phyloP scores from a whole-genome alignment of 2,113 vertebrate genomes.

The Lichenostomus cassidix region DNA sequence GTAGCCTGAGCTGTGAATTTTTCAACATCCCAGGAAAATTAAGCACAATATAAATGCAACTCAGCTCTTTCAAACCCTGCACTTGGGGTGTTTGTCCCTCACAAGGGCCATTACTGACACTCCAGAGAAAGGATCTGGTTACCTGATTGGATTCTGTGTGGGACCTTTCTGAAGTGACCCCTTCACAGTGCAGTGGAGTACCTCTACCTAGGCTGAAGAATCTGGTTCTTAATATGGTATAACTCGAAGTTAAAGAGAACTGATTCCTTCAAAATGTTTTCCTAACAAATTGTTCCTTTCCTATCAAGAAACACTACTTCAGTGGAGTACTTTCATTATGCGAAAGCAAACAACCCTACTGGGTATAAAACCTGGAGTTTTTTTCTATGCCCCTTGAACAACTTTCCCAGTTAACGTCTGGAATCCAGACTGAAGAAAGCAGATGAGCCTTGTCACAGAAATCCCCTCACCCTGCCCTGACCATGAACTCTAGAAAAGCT shows the following conservation, averaged over 20 bases:
- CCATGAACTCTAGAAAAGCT: background rate
- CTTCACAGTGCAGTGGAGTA: background rate
- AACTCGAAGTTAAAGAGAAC: background rate
- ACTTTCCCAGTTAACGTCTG: background rate
- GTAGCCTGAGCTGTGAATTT: background rate
- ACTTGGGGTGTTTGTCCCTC: background rate
- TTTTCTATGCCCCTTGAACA: background rate
- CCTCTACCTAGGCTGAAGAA: background rate
- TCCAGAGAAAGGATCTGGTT: background rate
- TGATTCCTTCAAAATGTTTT: background rate
- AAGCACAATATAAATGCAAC: background rate
- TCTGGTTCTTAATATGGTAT: background rate
- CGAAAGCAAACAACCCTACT: background rate
- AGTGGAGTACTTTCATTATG: background rate
- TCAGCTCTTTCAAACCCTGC: background rate
- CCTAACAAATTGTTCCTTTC: background rate
- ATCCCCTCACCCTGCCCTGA: background rate
- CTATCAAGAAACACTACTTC: background rate
- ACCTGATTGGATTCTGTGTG: background rate
- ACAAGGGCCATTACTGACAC: background rate
- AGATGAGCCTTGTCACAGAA: background rate
- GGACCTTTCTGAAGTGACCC: background rate
- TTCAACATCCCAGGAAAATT: background rate
- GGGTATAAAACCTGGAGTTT: background rate
- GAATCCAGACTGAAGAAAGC: background rate